phyloP scores from a whole-genome alignment of 2,797 vertebrate genomes.

The Myotis myotis region DNA sequence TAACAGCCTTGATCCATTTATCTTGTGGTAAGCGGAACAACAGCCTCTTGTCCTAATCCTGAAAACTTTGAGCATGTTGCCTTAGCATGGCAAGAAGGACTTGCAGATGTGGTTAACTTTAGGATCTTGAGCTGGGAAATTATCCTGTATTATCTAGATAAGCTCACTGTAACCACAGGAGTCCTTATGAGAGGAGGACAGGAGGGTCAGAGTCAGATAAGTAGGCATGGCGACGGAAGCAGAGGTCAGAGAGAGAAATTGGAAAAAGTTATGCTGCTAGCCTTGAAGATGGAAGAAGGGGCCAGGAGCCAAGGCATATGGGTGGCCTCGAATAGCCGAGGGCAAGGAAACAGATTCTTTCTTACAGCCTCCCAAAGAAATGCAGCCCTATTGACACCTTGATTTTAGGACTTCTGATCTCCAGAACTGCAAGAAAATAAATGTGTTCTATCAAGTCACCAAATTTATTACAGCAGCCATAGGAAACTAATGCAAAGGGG shows the following conservation, averaged over 20 bases:
- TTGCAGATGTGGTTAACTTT: neutral
- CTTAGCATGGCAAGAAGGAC: neutral
- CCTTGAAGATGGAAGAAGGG: neutral
- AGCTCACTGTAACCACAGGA: neutral
- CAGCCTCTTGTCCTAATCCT: neutral
- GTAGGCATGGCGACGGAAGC: too few species aligned
- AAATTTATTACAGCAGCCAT: neutral
- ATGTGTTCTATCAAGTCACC: neutral
- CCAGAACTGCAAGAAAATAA: too few species aligned
- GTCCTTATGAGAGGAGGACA: neutral
- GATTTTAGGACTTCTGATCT: too few species aligned
- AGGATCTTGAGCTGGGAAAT: neutral
- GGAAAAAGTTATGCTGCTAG: neutral
- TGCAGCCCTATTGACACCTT: too few species aligned
- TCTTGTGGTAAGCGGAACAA: neutral
- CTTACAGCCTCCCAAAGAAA: too few species aligned
- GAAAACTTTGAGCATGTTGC: neutral
- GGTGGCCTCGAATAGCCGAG: neutral
- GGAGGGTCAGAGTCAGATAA: too few species aligned
- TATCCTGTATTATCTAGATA: neutral
- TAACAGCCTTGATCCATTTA: neutral
- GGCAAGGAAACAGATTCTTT: too few species aligned
- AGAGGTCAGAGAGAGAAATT: neutral
- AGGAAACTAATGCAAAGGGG: neutral
- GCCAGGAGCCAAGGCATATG: neutral